phyloP scores from a whole-genome alignment of 2,888 invertebrate species.

The Acleris cristana region DNA sequence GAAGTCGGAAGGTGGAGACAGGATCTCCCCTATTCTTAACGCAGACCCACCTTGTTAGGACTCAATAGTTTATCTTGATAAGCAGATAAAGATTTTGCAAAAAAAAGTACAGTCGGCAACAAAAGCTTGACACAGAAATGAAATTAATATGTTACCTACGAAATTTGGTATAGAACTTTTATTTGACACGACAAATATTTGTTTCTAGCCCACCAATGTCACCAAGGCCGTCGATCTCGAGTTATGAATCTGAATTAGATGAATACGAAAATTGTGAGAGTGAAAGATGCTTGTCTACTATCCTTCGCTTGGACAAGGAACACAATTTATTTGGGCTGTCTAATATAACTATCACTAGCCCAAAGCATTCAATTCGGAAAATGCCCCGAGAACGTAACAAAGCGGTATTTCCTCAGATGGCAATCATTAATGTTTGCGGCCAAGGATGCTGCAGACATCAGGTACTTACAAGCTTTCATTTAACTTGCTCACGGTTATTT shows the following conservation, averaged over 20 bases:
- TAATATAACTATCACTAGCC: constrained; percentile 64
- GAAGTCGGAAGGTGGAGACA: too few species aligned
- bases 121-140: too few species aligned
- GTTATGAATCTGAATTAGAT: constrained; percentile 50
- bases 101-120: too few species aligned
- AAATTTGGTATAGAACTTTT: too few species aligned
- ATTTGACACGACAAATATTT: constrained; percentile 4
- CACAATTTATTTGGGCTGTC: constrained; percentile 77
- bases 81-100: too few species aligned
- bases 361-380: constrained; percentile 53
- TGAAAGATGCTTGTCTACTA: constrained; percentile 70
- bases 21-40: too few species aligned
- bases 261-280: constrained; percentile 44
- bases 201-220: constrained; percentile 65
- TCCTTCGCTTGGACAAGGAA: constrained; percentile 71
- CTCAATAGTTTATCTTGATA: too few species aligned
- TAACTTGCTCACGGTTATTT: not conserved
- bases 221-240: constrained; percentile 53
- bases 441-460: constrained; percentile 58
- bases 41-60: too few species aligned
- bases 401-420: constrained; percentile 71
- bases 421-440: constrained; percentile 73
- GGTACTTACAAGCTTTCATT: constrained; percentile 46
- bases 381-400: constrained; percentile 60
- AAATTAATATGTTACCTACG: too few species aligned